Base-by-base conservation (phyloP, 2,113 vertebrate species). In the Anoura caudifer region DNA sequence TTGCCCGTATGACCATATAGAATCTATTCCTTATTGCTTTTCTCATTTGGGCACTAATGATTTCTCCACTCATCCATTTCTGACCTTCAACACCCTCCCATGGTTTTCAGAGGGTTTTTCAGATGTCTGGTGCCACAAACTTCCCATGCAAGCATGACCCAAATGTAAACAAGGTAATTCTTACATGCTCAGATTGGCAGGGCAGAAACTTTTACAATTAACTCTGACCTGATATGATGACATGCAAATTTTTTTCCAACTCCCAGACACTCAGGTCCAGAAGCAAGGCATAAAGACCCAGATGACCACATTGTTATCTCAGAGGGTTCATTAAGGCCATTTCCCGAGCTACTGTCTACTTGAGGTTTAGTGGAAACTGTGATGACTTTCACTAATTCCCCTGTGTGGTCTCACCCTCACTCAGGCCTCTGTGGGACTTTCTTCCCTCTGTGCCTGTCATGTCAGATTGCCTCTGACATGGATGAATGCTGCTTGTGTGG, bases 401-500 rank as follows among this genome's bases (percentile, higher is more conserved):
- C 41, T 38, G 5, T n/a, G 33, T 24, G 28, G 26, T 77, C 73
- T 45, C 1, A 0, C 11, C 56, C 45, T 33, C 38, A 5, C 8
- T 0, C 95, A 99, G 99, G 98, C 61, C 36, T 97, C 9, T 99
- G 96, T 0, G 98, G 98, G 3, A 0, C 3, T 0, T 99, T 94
- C 41, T 99, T 98, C 83, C 88, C 83, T 43, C 0, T 0, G 0
- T 99, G 99, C 90, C 92, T 99, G 6, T 89, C 41, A 1, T 98
- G 98, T 90, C 87, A 98, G 73, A 98, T 99, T 28, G 99, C 99
- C 2, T 36, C n/a, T 0, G 98, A 98, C 85, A 99, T 99, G 99
- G 0, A 95, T 0, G 98, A 99, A 97, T 99, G 97, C 97, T 99
- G 98, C 97, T 19, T 99, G 43, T 99, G 98, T 0, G 99, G 99